Base-by-base conservation (phyloP, 2,113 vertebrate species). In the Phylloscopus whistleri region DNA sequence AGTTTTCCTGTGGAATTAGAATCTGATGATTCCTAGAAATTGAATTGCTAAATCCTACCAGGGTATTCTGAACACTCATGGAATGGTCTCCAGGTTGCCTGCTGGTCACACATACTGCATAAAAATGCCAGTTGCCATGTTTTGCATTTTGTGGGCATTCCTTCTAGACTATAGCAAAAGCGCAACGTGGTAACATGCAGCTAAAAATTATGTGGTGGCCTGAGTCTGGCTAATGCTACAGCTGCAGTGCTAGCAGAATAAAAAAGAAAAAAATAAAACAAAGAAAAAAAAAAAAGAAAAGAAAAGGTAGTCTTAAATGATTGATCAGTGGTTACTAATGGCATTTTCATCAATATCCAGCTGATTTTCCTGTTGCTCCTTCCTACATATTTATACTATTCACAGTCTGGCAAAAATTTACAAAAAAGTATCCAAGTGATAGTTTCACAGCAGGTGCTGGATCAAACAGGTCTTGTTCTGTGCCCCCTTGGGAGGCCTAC, bases 381-480 rank as follows among this genome's bases (percentile, higher is more conserved):
- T 90, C 95, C 98, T 98, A 98, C 97, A 97, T 98, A 98, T 98
- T 93, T 97, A 96, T 94, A 95, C 95, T 96, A 82, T 95, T 97
- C 97, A 97, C 93, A 97, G 96, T 97, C 97, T 98, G 97, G 96
- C 97, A 97, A 98, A 98, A 98, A 97, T 97, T 98, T 98, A 98
- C 79, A 84, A 95, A 96, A 96, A 98, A 98, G 98, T 98, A 98
- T 98, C 98, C 98, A 98, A 99, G 98, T 98, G 98, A 99, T 98
- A 98, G 98, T 97, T 96, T 98, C 99, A 94, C 99, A 99, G 99
- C 99, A 99, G 99, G 99, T 99, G 98, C 98, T 98, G 98, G 98
- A 99, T 99, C 98, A 99, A 99, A 99, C 97, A 97, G 98, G 97
- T 99, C 98, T 98, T 98, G 98, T 98, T 98, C 98, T 98, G 97